Evolutionary conservation across 1,140 invertebrate species (phyloP).

Genomic region (Dendroctonus valens): DNA sequence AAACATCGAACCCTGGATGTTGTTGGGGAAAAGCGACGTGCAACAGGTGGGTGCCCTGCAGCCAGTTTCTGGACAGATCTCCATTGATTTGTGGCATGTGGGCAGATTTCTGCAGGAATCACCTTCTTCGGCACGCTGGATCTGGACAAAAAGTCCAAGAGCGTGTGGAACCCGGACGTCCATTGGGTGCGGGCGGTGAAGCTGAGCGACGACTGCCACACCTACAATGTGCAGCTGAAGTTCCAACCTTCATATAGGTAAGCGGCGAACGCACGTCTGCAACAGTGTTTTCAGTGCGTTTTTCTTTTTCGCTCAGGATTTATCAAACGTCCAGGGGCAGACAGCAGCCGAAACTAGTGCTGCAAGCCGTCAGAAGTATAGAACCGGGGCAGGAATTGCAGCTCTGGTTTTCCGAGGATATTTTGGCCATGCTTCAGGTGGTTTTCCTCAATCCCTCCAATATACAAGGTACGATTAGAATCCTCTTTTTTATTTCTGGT

Average conservation of each 20-base stretch:
- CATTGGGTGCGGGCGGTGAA: constrained; percentile 52
- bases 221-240: constrained; percentile 62
- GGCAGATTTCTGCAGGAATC: constrained; percentile 42
- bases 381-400: constrained; percentile 61
- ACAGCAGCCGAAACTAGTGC: constrained; percentile 44
- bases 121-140: constrained; percentile 41
- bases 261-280: background rate
- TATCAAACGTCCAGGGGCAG: constrained; percentile 13
- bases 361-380: constrained; percentile 56
- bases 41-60: constrained; percentile 41
- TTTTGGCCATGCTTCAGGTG: constrained; percentile 68
- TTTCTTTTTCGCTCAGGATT: constrained; percentile 13
- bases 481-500: too few relatives aligned
- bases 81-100: constrained; percentile 7
- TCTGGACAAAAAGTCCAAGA: constrained; percentile 40
- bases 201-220: constrained; percentile 66
- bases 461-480: constrained; percentile 65
- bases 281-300: background rate
- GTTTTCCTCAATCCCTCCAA: constrained; percentile 78
- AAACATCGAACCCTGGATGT: constrained; percentile 40
- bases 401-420: constrained; percentile 80
- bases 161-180: constrained; percentile 38
- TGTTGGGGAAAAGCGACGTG: constrained; percentile 42
- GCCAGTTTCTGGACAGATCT: background rate
- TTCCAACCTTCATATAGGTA: constrained; percentile 37